Evolutionary conservation across 2,113 vertebrate genomes (phyloP), one percentile per base, ranked within the genome.

Genomic region (Lagopus leucura): DNA sequence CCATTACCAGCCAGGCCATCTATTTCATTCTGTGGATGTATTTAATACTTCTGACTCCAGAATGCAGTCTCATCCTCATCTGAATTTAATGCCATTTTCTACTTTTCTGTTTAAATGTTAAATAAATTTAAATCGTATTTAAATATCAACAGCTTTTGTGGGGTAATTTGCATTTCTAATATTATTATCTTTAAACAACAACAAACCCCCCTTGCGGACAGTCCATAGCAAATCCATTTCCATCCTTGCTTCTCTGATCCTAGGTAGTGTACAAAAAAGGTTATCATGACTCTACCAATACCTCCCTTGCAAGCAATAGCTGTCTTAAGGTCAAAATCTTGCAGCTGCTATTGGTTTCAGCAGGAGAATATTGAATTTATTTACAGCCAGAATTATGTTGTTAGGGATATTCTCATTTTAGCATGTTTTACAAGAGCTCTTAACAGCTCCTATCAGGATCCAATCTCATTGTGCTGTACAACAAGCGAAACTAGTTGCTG

Each of bases 71-170:
- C 19, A 78, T 88, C 87, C 92, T 83, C 65, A 54, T 32, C 64
- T 93, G 86, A 93, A 82, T 95, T 92, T 97, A 97, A 97, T 92
- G 88, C 61, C 91, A 43, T 94, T 94, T 91, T 92, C 73, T 65
- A 84, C 79, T 95, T 82, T 78, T 66, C 88, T 92, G 60, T 97
- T 94, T 92, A 92, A 97, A 94, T 77, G 89, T 55, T 60, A 87
- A 86, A 71, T 48, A 76, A 85, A 92, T 96, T 92, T 94, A 95
- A 97, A 96, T 96, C 17, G 21, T 90, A 92, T 91, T 96, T 94
- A 96, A 97, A 96, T 90, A 95, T 63, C 92, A 92, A 30, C 73
- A 69, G 84, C 92, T 67, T 93, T 87, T 65, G 13, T 50, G 60
- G 83, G 57, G 71, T 80, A 96, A 96, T 92, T 94, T 85, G 86